Percentiles rank a stretch among this genome's conserved stretches.
Conservation (phyloP, 2,888 invertebrate species). For the Physocephala rufipes region DNA sequence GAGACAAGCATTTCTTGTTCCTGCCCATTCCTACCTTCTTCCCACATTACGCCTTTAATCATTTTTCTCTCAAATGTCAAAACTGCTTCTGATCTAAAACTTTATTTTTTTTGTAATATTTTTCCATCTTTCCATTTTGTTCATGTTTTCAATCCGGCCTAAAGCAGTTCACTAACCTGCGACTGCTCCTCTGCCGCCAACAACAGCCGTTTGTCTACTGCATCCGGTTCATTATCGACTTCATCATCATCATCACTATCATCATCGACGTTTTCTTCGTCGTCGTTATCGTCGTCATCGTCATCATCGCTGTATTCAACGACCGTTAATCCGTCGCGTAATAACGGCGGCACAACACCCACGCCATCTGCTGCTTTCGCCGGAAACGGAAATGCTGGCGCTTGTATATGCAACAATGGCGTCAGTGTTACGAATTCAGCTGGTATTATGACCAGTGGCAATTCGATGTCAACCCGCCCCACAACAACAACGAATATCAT, state of each 20-base stretch:
- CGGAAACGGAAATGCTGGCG: slow-evolving; percentile 50
- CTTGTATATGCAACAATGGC: slow-evolving; percentile 49
- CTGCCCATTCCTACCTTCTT: not conserved
- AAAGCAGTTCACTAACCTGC: slow-evolving; percentile 62
- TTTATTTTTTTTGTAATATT: not conserved
- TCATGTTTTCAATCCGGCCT: slow-evolving; percentile 52
- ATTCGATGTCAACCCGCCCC: slow-evolving; percentile 63
- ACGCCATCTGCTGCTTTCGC: slow-evolving; percentile 51
- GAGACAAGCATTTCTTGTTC: not conserved
- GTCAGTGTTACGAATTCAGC: slow-evolving; percentile 49
- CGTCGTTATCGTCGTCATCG: slow-evolving; percentile 42
- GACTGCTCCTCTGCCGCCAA: slow-evolving; percentile 62
- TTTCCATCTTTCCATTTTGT: not conserved
- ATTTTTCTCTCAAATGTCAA: slow-evolving; percentile 22
- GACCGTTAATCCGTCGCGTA: slow-evolving; percentile 61
- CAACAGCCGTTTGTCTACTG: slow-evolving; percentile 52
- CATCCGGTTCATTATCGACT: slow-evolving; percentile 44
- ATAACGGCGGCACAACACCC: slow-evolving; percentile 58
- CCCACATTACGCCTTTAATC: not conserved
- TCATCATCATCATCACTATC: slow-evolving; percentile 47
- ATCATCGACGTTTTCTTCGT: slow-evolving; percentile 41
- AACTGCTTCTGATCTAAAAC: slow-evolving; percentile 7
- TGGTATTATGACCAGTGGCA: slow-evolving; percentile 59
- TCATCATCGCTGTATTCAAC: slow-evolving; percentile 55
- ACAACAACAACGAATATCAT: slow-evolving; percentile 63